A percentile compares a stretch with the other conserved stretches of the same genome.
These are phyloP conservation scores for Buceros bicornis DNA, from an alignment of 2,797 vertebrate species.

Conservation along the genomic window DNA sequence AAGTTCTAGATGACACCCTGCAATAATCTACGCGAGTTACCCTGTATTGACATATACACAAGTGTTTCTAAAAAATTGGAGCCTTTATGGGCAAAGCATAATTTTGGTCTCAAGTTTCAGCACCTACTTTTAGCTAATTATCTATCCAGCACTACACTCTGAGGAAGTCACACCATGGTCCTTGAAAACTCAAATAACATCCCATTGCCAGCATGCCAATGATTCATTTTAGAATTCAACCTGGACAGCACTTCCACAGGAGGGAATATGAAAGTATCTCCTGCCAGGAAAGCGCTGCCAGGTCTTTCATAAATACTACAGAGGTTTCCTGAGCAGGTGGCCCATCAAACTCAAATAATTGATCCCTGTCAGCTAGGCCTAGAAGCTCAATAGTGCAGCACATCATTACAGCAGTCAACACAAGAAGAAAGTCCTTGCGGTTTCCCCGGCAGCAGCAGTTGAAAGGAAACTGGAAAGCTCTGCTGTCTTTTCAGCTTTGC, in stretches of 20 bases:
- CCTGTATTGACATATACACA: background rate
- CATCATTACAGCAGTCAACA: conserved; percentile 61
- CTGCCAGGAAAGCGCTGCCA: conserved; percentile 16
- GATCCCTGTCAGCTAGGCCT: conserved; percentile 39
- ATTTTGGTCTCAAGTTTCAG: background rate
- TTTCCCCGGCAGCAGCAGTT: conserved; percentile 47
- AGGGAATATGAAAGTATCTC: conserved; percentile 7
- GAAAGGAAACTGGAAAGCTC: conserved; percentile 26
- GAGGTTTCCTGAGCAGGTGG: conserved; percentile 44
- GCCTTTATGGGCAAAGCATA: background rate
- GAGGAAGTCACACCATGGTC: background rate
- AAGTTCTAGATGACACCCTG: background rate
- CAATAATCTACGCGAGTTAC: background rate
- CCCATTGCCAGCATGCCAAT: background rate
- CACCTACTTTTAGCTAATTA: background rate
- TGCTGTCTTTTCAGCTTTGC: conserved; percentile 32
- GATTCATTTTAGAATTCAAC: conserved; percentile 36
- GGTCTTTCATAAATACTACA: conserved; percentile 41
- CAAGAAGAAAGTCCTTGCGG: conserved; percentile 47
- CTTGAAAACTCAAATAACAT: conserved; percentile 18
- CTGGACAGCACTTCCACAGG: conserved; percentile 43
- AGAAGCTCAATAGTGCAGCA: conserved; percentile 47
- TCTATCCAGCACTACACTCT: background rate
- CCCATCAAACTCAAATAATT: conserved; percentile 58
- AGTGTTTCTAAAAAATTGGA: background rate